Conservation (phyloP, 30 jellyfish, hydroid and myxozoan genomes). For the Euphysa ruthae region DNA sequence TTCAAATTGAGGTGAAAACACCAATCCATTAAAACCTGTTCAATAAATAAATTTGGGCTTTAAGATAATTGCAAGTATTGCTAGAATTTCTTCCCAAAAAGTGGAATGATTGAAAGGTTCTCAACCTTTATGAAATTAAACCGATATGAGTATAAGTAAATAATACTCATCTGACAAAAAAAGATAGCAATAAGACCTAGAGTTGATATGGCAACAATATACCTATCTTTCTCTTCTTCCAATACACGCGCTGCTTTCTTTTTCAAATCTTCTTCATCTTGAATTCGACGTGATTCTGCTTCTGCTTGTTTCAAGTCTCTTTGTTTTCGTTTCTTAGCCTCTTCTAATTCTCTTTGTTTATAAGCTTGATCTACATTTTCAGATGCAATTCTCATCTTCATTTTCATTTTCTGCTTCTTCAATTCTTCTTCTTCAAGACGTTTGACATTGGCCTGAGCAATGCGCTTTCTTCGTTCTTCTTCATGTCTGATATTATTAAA, state of each 20-base stretch:
- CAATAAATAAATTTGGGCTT: too few species aligned
- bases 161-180: too few species aligned
- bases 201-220: too few species aligned
- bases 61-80: too few species aligned
- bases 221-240: slow-evolving; percentile 70
- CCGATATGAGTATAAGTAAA: too few species aligned
- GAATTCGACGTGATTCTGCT: slow-evolving; percentile 71
- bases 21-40: too few species aligned
- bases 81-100: too few species aligned
- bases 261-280: slow-evolving; percentile 58
- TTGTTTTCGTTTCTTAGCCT: slow-evolving; percentile 42
- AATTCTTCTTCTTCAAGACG: slow-evolving; percentile 67
- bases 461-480: slow-evolving; percentile 76
- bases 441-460: slow-evolving; percentile 56
- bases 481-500: slow-evolving; percentile 69
- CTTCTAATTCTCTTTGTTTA: slow-evolving; percentile 62
- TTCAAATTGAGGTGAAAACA: too few species aligned
- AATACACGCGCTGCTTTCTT: slow-evolving; percentile 36
- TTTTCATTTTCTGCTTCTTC: slow-evolving; percentile 23
- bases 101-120: too few species aligned
- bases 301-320: slow-evolving; percentile 78
- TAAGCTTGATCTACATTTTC: slow-evolving; percentile 54
- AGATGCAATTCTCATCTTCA: not conserved
- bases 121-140: too few species aligned
- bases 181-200: too few species aligned